Evolutionary conservation across 2,113 vertebrate genomes (phyloP), one percentile per base, ranked within the genome.

Genomic region (Hippocampus guttulatus): DNA sequence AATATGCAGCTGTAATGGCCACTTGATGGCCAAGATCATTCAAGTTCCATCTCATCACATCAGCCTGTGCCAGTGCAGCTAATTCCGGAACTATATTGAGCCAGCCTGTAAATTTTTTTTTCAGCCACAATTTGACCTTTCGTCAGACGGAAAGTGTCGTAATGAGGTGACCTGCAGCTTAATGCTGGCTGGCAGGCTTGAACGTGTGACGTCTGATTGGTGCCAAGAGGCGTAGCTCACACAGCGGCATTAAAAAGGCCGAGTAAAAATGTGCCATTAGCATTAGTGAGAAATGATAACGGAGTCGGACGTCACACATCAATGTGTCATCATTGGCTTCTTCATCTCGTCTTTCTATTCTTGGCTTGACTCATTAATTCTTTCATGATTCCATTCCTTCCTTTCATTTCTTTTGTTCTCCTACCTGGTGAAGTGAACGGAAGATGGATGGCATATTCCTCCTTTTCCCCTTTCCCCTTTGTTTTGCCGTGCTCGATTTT

Each of bases 231-330:
- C 20, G 73, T 69, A 70, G 30, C 30, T 81, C 71, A 76, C 55
- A 69, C 51, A 2, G 58, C 0, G 71, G 65, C 54, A 25, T 64
- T 25, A 60, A 57, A 64, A 78, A 71, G 11, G 30, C 27, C 40
- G 6, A 60, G 69, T 62, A 47, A 63, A 75, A 85, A 41, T 55
- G 64, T 60, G 40, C 20, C 58, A 75, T 81, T 71, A 78, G 74
- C 75, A 74, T 81, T 81, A 60, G 79, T 84, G 81, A 82, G 81
- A 71, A 73, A 84, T 76, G 64, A 82, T 80, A 70, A 72, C 0
- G 1, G 58, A 74, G 77, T 80, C 68, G 75, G 41, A 79, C 38
- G 70, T 62, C 75, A 72, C 73, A 62, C 74, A 74, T 76, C 74
- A 52, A 73, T 20, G 68, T 73, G 73, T 80, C 76, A 76, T 83